Base-by-base conservation (phyloP, 2,888 invertebrate genomes). In the Cryptocephalus primarius region DNA sequence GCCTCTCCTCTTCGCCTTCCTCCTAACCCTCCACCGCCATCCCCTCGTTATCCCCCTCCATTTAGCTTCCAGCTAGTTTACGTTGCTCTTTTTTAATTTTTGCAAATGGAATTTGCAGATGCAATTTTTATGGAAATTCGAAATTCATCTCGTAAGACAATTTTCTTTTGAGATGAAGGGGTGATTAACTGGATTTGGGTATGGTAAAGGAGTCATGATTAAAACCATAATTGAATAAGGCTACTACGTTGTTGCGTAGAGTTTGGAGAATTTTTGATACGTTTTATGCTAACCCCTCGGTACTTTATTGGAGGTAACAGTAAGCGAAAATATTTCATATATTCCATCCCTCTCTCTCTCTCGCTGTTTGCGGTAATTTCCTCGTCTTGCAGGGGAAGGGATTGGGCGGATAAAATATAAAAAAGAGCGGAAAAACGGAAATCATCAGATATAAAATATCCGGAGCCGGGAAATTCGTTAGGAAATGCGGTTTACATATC, bases 401-500 rank as follows among this genome's bases (percentile, higher is more conserved):
- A 22, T 22, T 6, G 22, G 22, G 22, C 6, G 22, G 22, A 22
- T 22, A 22, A 22, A 22, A 22, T 22, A 22, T 22, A 6, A 41
- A 45, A 45, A 45, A 45, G 41, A 4, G 45, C 45, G 48, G 48
- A 48, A 49, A 48, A 54, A 58, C 56, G 55, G 55, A 56, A 57
- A 55, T 50, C 48, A 50, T 48, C 55, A 59, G 60, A 60, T 60
- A 60, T 60, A 62, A 60, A 61, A 61, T 61, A 61, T 63, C 60
- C 63, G 58, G 52, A 22, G 22, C 42, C 58, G 52, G 63, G 59
- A 60, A 59, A 60, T 58, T 58, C 53, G 53, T 42, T 54, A 54
- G 58, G 54, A 60, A 60, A 60, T 58, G 55, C 57, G 59, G 60
- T 60, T 62, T 62, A 60, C 60, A 62, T 60, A 61, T 59, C 55